A percentile compares a stretch with the other conserved stretches of the same genome.
phyloP scores from a whole-genome alignment of 2,113 vertebrate species.

The Gallinago jamesoni region DNA sequence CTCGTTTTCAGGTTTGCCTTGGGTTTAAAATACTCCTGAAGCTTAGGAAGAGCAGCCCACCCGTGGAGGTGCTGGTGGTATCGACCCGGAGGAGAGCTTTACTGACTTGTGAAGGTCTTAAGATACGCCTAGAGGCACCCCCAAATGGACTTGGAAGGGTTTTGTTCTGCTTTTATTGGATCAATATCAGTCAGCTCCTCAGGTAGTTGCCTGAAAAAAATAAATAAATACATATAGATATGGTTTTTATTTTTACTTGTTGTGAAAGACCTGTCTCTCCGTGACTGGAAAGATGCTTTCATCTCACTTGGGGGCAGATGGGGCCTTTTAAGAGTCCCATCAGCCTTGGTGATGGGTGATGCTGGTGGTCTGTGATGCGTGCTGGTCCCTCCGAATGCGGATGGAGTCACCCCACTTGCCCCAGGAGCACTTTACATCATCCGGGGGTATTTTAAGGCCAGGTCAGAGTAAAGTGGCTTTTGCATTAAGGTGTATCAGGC shows the following conservation, averaged over 20 bases:
- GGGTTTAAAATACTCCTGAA: background rate
- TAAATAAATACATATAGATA: background rate
- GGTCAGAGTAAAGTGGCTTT: constrained; percentile 49
- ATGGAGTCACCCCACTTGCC: background rate
- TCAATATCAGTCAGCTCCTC: background rate
- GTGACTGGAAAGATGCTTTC: background rate
- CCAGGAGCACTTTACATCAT: background rate
- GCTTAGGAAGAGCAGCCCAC: background rate
- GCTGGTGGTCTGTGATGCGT: background rate
- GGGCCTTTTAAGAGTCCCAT: background rate
- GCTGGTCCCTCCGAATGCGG: background rate
- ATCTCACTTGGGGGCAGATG: background rate
- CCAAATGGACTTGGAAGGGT: background rate
- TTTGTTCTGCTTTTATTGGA: background rate
- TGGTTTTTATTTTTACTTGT: background rate
- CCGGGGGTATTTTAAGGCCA: background rate
- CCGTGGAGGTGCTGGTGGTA: background rate
- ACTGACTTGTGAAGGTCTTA: background rate
- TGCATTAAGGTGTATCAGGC: constrained; percentile 33
- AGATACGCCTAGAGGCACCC: background rate
- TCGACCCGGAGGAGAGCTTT: fast-evolving
- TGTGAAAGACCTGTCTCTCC: background rate
- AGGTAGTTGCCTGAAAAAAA: background rate
- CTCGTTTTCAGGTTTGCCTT: background rate
- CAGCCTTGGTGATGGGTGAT: background rate